Evolutionary conservation across 2,888 invertebrate genomes (phyloP).

Genomic region (Drosophila infuscata): DNA sequence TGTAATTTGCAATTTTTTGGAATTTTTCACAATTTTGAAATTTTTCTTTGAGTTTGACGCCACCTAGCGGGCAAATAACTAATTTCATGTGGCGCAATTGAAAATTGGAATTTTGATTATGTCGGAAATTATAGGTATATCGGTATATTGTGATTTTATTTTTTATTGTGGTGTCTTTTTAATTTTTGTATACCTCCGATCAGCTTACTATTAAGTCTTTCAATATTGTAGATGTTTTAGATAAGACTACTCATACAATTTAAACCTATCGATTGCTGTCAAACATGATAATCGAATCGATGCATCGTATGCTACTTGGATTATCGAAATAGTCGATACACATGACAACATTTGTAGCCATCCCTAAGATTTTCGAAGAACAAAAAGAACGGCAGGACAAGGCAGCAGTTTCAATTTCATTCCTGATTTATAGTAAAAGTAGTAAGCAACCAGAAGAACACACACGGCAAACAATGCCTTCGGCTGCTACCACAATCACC

Average conservation of each 20-base stretch:
- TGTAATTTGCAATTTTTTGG: background rate
- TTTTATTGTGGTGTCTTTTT: too few species aligned
- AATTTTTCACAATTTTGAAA: background rate
- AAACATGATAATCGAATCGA: background rate
- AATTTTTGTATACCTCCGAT: background rate
- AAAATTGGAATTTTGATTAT: background rate
- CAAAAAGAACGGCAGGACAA: constrained; percentile 69
- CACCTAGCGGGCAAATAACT: background rate
- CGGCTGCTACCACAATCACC: constrained; percentile 75
- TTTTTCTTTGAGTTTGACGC: constrained; percentile 4
- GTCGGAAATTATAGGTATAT: background rate
- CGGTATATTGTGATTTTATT: background rate
- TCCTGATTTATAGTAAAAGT: constrained; percentile 70
- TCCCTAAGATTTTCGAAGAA: constrained; percentile 61
- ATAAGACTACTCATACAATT: background rate
- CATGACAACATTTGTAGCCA: constrained; percentile 18
- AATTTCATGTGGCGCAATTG: constrained; percentile 1
- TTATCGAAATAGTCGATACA: constrained; percentile 21
- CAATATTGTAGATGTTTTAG: background rate
- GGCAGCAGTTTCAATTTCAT: constrained; percentile 70
- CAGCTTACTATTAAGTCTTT: too few species aligned
- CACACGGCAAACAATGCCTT: constrained; percentile 77
- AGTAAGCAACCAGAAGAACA: constrained; percentile 72
- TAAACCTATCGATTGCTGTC: background rate
- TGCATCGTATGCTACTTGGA: background rate